Base-by-base conservation (phyloP, 2,888 invertebrate genomes). In the Lithosia quadra region DNA sequence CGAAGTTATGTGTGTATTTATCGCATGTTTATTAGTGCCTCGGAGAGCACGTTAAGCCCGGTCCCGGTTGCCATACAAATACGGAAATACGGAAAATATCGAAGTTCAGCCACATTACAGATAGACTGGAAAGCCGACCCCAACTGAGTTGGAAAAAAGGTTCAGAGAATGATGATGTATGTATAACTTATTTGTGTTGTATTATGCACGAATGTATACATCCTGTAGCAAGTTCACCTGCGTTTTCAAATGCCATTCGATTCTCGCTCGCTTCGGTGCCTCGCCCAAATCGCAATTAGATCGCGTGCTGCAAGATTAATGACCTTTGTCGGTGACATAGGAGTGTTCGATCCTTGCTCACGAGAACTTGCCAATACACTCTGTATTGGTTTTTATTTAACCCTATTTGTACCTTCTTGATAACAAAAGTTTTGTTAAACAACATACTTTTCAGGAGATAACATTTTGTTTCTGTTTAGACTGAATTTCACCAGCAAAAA, bases 241-340 rank as follows among this genome's bases (percentile, higher is more conserved):
- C 62, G 43, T 49, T 62, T 49, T 49, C 43, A 28, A 59, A 59
- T 24, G 39, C 39, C 9, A 76, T 56, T 57, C 61, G 57, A 73
- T 68, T 34, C 36, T 68, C 74, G 76, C 75, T 74, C 34, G 69
- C 73, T 76, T 74, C 65, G 69, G 55, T 24, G 74, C 72, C 71
- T 65, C 68, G 68, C 74, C 77, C 69, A 80, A 77, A 84, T 80
- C 75, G 80, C 78, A 82, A 82, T 81, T 75, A 75, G 72, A 79
- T 83, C 77, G 83, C 83, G 83, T 84, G 82, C 74, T 69, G 66
- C 64, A 80, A 84, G 82, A 85, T 84, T 85, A 84, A 85, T 84
- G 81, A 73, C 49, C 69, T 79, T 70, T 72, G 75, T 77, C 77
- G 78, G 82, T 76, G 82, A 84, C 82, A 80, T 74, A 80, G 79